A percentile compares a stretch with the other conserved stretches of the same genome.
Conservation (phyloP, 1,140 invertebrate genomes). For the Himalopsyche phryganea region DNA sequence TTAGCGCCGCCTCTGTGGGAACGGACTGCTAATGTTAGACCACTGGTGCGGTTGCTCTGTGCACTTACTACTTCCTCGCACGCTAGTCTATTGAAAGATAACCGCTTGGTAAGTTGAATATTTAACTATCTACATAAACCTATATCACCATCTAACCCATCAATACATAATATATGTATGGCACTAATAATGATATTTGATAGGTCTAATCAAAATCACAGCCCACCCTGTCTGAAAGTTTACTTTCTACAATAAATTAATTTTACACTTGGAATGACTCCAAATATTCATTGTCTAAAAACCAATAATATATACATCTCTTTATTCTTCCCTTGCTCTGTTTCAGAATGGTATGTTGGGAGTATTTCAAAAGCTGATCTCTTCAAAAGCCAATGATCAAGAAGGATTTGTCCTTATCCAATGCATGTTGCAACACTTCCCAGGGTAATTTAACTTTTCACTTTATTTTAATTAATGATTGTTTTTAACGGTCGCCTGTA, state of each 20-base stretch:
- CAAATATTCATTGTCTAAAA: too few species aligned
- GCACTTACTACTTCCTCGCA: slow-evolving; percentile 78
- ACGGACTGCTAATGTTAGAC: slow-evolving; percentile 85
- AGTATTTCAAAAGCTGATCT: slow-evolving; percentile 94
- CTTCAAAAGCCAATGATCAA: slow-evolving; percentile 93
- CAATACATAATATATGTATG: too few species aligned
- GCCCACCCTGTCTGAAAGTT: too few species aligned
- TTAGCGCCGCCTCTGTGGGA: slow-evolving; percentile 89
- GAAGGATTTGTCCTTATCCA: slow-evolving; percentile 93
- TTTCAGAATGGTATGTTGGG: slow-evolving; percentile 81
- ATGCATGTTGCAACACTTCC: slow-evolving; percentile 73
- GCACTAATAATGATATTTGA: too few species aligned
- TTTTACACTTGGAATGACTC: too few species aligned
- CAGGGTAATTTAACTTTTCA: slow-evolving; percentile 41
- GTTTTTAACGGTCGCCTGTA: too few species aligned
- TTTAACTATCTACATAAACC: too few species aligned
- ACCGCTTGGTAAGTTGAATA: slow-evolving; percentile 66
- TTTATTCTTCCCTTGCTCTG: too few species aligned
- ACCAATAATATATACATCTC: too few species aligned
- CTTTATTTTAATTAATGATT: not conserved
- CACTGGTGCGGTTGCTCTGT: slow-evolving; percentile 83
- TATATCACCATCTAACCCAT: too few species aligned
- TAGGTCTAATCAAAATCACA: too few species aligned
- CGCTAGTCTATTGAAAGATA: slow-evolving; percentile 65
- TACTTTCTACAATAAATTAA: too few species aligned